Percentiles rank a stretch among this genome's conserved stretches.
These are phyloP conservation scores for Drosophila lutescens DNA, from an alignment of 2,888 invertebrate species.

Conservation along the genomic window DNA sequence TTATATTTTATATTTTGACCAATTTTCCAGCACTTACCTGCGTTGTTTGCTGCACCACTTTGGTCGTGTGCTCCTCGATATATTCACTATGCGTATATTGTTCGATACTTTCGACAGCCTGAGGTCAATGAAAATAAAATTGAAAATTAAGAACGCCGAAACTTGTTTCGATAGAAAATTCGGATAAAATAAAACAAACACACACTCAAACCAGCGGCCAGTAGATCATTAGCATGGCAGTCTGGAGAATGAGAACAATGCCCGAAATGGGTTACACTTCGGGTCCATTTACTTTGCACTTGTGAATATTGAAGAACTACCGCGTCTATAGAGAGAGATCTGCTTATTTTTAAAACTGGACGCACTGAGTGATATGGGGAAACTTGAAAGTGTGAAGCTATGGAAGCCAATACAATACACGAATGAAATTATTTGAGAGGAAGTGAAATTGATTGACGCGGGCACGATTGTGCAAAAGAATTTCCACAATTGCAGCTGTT, in stretches of 20 bases:
- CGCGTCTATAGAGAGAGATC: conserved; percentile 33
- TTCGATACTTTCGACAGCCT: conserved; percentile 84
- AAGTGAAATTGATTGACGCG: conserved; percentile 72
- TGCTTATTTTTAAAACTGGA: conserved; percentile 69
- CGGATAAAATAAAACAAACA: conserved; percentile 33
- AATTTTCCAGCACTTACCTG: conserved; percentile 69
- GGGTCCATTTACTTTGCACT: conserved; percentile 69
- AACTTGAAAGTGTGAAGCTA: conserved; percentile 67
- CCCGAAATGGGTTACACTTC: conserved; percentile 31
- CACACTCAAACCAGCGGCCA: conserved; percentile 17
- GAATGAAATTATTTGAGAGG: conserved; percentile 45
- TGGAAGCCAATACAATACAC: conserved; percentile 33
- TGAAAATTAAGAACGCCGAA: conserved; percentile 44
- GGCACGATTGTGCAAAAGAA: conserved; percentile 62
- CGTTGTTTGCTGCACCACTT: conserved; percentile 82
- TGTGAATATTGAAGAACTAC: conserved; percentile 55
- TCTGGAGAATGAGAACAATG: conserved; percentile 45
- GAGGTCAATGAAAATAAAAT: conserved; percentile 72
- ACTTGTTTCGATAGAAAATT: conserved; percentile 28
- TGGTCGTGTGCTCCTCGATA: conserved; percentile 82
- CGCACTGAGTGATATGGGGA: conserved; percentile 62
- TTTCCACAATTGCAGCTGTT: conserved; percentile 64
- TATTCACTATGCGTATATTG: conserved; percentile 82
- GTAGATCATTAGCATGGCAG: conserved; percentile 47
- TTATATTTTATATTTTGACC: too few relatives aligned